Evolutionary conservation across 2,888 invertebrate species (phyloP).

Genomic region (Graphium colonna): DNA sequence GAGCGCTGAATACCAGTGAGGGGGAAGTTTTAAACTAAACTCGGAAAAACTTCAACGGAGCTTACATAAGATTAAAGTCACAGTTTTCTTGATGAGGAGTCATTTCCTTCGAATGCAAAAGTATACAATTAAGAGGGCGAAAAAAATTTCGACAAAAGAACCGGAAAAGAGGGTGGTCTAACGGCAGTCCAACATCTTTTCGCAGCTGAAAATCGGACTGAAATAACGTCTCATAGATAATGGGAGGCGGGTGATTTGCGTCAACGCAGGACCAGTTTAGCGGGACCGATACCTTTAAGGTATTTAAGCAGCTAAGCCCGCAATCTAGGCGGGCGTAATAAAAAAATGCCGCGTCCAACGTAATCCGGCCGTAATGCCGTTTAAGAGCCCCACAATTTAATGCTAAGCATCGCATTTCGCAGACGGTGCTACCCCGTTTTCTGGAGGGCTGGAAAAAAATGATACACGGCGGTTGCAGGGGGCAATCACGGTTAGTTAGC

Average conservation of each 20-base stretch:
- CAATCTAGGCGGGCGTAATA: conserved; percentile 56
- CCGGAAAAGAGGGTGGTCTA: conserved; percentile 34
- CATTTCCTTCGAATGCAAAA: conserved; percentile 65
- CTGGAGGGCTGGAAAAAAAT: conserved; percentile 69
- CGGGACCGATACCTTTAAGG: conserved; percentile 72
- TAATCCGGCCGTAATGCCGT: conserved; percentile 67
- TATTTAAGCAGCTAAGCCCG: conserved; percentile 69
- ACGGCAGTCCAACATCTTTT: conserved; percentile 37
- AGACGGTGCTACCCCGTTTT: conserved; percentile 56
- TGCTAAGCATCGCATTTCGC: conserved; percentile 75
- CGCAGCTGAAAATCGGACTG: conserved; percentile 53
- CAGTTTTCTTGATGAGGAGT: conserved; percentile 69
- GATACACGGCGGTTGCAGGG: conserved; percentile 52
- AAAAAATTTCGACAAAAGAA: conserved; percentile 37
- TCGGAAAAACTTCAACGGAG: conserved; percentile 60
- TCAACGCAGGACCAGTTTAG: conserved; percentile 67
- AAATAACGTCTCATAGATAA: conserved; percentile 69
- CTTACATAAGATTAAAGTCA: conserved; percentile 71
- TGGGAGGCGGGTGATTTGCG: conserved; percentile 72
- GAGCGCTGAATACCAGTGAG: conserved; percentile 58
- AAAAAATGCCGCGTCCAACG: conserved; percentile 55
- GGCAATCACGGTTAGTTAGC: conserved; percentile 68
- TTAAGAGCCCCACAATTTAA: conserved; percentile 74
- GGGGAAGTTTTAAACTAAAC: conserved; percentile 67
- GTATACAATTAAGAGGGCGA: conserved; percentile 45